phyloP scores from a whole-genome alignment of 1,140 invertebrate genomes.

The Diplogasteroides magnus region DNA sequence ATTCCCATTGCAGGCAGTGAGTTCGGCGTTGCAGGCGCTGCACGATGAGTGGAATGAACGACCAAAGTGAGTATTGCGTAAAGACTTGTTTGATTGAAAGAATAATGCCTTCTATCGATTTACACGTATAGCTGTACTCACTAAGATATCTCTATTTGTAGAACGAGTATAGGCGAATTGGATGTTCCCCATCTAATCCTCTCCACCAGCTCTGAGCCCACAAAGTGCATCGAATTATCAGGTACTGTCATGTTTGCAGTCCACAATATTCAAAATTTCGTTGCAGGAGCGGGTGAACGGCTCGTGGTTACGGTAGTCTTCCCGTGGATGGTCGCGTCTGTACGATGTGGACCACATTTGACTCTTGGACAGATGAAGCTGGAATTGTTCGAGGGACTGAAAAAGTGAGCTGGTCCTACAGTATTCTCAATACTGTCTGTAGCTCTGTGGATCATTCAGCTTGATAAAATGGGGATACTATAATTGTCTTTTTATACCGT shows the following conservation, averaged over 20 bases:
- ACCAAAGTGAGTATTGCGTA: neutral
- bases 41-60: neutral
- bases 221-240: neutral
- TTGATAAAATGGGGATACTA: neutral
- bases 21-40: neutral
- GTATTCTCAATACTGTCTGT: neutral
- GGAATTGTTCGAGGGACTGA: constrained; percentile 6
- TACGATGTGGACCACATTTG: constrained; percentile 1
- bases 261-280: neutral
- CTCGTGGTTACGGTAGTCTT: constrained; percentile 9
- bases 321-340: constrained; percentile 15
- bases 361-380: constrained; percentile 6
- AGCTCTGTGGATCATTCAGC: neutral
- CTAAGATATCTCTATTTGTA: neutral
- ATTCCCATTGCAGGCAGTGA: neutral
- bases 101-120: too few species aligned
- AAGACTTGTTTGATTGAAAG: too few species aligned
- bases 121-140: too few species aligned
- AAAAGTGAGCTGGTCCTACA: neutral
- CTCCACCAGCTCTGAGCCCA: neutral
- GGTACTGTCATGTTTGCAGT: neutral
- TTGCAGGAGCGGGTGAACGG: neutral
- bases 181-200: too few species aligned
- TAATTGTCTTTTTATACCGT: neutral
- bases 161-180: neutral